Evolutionary conservation across 2,888 invertebrate species (phyloP).

Genomic region (Bombyx huttoni): DNA sequence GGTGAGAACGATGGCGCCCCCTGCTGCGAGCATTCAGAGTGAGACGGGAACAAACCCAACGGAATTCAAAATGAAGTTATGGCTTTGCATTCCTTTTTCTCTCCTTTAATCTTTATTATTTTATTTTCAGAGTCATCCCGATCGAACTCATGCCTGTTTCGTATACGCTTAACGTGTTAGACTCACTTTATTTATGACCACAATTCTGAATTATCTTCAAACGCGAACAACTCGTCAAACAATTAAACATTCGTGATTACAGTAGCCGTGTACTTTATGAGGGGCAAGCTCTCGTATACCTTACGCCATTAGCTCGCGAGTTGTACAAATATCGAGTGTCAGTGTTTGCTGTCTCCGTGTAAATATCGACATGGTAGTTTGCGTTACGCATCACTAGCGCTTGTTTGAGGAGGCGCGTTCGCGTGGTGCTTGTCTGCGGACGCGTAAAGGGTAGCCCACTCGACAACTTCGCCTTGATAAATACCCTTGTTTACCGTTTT

Average conservation of each 20-base stretch:
- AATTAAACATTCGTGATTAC: conserved; percentile 38
- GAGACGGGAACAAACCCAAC: conserved; percentile 60
- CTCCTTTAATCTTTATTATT: conserved; percentile 45
- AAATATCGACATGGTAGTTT: conserved; percentile 67
- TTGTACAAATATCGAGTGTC: conserved; percentile 61
- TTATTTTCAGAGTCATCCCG: conserved; percentile 48
- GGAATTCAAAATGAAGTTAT: conserved; percentile 70
- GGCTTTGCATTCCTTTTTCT: conserved; percentile 51
- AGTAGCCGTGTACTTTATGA: conserved; percentile 53
- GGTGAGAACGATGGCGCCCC: conserved; percentile 71
- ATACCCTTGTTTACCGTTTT: conserved; percentile 55
- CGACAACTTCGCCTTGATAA: conserved; percentile 46
- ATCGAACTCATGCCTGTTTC: conserved; percentile 34
- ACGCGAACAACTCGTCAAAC: conserved; percentile 13
- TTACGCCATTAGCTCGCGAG: conserved; percentile 60
- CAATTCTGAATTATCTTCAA: conserved; percentile 17
- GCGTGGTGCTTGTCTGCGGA: conserved; percentile 44
- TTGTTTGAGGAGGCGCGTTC: conserved; percentile 51
- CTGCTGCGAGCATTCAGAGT: conserved; percentile 60
- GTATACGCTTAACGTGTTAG: conserved; percentile 23
- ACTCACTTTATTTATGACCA: conserved; percentile 20
- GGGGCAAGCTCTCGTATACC: conserved; percentile 36
- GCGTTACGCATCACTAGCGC: conserved; percentile 70
- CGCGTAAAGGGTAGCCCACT: conserved; percentile 64
- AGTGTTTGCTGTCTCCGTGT: conserved; percentile 57